Evolutionary conservation across 2,797 vertebrate species (phyloP), one percentile per base, ranked within the genome.

Genomic region (Coendou prehensilis): DNA sequence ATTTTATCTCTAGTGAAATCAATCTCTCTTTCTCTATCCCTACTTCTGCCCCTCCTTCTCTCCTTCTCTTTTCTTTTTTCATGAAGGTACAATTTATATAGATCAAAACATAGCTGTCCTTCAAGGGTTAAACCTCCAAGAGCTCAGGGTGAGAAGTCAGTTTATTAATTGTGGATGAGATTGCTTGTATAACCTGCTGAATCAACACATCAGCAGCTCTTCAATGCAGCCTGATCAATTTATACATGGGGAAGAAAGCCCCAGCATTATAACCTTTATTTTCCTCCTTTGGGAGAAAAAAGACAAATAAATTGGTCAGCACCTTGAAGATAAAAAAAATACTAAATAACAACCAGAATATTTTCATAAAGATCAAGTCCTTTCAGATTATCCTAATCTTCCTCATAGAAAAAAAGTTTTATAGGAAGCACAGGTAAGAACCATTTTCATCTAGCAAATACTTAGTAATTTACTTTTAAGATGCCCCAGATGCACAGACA

Each of bases 121-220:
- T 63, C n/a, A 84, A 92, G 93, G 84, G 93, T 96, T 96, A 97
- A 92, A 6, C 18, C 84, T 57, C 59, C 15, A n/a, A 81, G 86
- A 88, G 64, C 6, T 9, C 33, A 71, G 22, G 67, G 41, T 33
- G 78, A 85, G 64, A 90, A 93, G 73, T 81, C 85, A 88, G 41
- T 82, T 76, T 94, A 90, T 96, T 94, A 96, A n/a, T 92, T 93
- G 92, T 86, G 95, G 91, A 93, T 76, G 94, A 94, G 93, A 75
- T 23, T 54, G 63, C 71, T 71, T 14, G 78, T 4, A 54, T 37
- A 9, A 69, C 10, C 81, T 85, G 52, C 92, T 45, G 52, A 92
- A 47, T 37, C 84, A 33, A 37, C 63, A 45, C 0, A 14, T 94
- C 94, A 92, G 95, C 93, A 93, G 83, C 54, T 97, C 92, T 93